Evolutionary conservation across 2,888 invertebrate genomes (phyloP), one percentile per base, ranked within the genome.

Genomic region (Mesopsocus fuscifrons): DNA sequence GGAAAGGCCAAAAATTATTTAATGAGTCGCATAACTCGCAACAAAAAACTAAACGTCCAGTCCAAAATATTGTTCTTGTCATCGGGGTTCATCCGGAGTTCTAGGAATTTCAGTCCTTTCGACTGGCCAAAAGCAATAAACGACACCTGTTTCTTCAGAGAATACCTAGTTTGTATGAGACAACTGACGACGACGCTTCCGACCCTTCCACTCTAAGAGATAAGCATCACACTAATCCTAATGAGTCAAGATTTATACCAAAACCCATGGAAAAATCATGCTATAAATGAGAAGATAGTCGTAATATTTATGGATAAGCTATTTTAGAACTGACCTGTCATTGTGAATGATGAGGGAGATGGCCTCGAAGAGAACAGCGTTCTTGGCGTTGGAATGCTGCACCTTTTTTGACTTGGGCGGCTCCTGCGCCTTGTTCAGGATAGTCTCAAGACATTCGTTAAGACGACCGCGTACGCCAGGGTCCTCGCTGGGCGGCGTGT

Each of bases 391-490:
- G 41, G 97, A 95, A 65, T 99, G 98, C 67, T 99, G 98, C 21
- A 98, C 97, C 67, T 99, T 99, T 66, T 98, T 99, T 41, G 97
- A 98, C 65, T 95, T 95, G 21, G 97, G 97, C 51, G 97, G 95
- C 64, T 98, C 98, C 64, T 97, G 95, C 16, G 97, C 97, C 68
- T 95, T 97, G 62, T 95, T 95, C 55, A 97, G 70, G 57, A 97
- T 95, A 16, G 94, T 94, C 65, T 97, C 98, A 54, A 99, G 67
- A 56, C 97, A 98, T 67, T 98, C 98, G 55, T 95, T 91, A 34
- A 98, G 69, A 48, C 97, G 76, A 13, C 94, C 92, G 50, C 92
- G 74, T 2, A 98, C 92, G 26, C 94, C 94, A 38, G 97, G 91
- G 66, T 98, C 97, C 58, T 94, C 92, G 52, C 74, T 69, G 66